These are phyloP conservation scores for Villa cingulata DNA, from an alignment of 2,888 invertebrate genomes.

Conservation along the genomic window DNA sequence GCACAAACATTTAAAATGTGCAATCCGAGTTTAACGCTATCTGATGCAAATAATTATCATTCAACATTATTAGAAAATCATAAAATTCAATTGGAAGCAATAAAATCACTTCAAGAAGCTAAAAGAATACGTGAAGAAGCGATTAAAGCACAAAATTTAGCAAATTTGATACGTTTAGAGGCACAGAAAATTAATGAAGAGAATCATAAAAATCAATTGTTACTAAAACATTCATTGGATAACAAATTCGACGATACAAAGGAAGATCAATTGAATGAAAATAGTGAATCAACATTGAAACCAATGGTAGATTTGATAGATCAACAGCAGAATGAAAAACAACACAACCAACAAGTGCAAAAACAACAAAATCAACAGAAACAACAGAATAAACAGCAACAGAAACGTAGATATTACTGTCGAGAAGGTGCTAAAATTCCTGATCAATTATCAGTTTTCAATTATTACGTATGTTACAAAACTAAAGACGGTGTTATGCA, in stretches of 20 bases:
- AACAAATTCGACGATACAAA: constrained; percentile 6
- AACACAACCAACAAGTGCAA: too few relatives aligned
- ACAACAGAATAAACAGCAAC: constrained; percentile 9
- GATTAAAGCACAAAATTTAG: constrained; percentile 26
- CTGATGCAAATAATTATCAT: constrained; percentile 15
- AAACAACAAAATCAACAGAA: neutral
- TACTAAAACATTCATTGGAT: constrained; percentile 17
- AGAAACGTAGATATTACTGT: constrained; percentile 34
- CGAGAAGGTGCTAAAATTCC: constrained; percentile 36
- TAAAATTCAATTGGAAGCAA: constrained; percentile 27
- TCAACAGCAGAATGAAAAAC: too few relatives aligned
- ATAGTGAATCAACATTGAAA: too few relatives aligned
- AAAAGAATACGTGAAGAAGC: constrained; percentile 27
- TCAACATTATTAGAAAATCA: constrained; percentile 26
- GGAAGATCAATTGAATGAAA: neutral
- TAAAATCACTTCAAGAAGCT: constrained; percentile 28
- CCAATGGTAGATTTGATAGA: too few relatives aligned
- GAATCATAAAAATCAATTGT: constrained; percentile 8
- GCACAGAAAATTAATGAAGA: constrained; percentile 9
- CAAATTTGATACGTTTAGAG: constrained; percentile 22
- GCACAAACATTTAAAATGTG: constrained; percentile 32
- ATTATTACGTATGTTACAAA: constrained; percentile 39
- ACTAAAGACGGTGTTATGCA: constrained; percentile 31
- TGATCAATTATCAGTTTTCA: constrained; percentile 35
- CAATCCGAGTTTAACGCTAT: constrained; percentile 17